Base-by-base conservation (phyloP, 2,113 vertebrate genomes). In the Piaya cayana region DNA sequence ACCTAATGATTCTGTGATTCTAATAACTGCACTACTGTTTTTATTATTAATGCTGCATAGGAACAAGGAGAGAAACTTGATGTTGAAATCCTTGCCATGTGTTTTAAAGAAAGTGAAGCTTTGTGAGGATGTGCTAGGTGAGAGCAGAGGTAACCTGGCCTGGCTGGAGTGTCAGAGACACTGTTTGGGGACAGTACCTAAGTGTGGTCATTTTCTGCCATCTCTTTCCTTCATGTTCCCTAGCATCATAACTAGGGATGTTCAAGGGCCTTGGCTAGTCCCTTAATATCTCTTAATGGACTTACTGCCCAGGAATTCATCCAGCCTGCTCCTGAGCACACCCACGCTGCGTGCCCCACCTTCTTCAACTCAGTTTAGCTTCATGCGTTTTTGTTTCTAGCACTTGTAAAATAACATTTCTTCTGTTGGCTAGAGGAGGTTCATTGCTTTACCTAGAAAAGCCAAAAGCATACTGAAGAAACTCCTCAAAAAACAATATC, bases 251-350 rank as follows among this genome's bases (percentile, higher is more conserved):
- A 2, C 14, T 0, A 1, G 68, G 32, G 45, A 1, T 7, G 37
- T 14, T 20, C 0, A 0, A 49, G 30, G 36, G 42, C 21, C 32
- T 52, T 15, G 52, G 21, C 6, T 6, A 0, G 4, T 0, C 9
- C 22, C 63, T 32, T 25, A 1, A 2, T 21, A 13, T 43, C 32
- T 50, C 74, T 42, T 34, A 1, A 3, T 1, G 80, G 47, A 49
- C 47, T 23, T 23, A 9, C 21, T 49, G 47, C 47, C 47, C 20
- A 49, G 47, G 21, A 49, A 49, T 23, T 49, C 47, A 49, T 49
- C 47, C 47, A 23, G 21, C 47, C 47, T 49, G 47, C 47, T 49
- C 47, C 47, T 49, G 47, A 49, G 47, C 47, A 49, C 47, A 8
- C 47, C 47, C 9, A 20, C 47, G 6, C 47, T 47, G 18, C 22